Percentiles rank a stretch among this genome's conserved stretches.
These are phyloP conservation scores for Alethe castanea DNA, from an alignment of 2,113 vertebrate species.

Conservation along the genomic window DNA sequence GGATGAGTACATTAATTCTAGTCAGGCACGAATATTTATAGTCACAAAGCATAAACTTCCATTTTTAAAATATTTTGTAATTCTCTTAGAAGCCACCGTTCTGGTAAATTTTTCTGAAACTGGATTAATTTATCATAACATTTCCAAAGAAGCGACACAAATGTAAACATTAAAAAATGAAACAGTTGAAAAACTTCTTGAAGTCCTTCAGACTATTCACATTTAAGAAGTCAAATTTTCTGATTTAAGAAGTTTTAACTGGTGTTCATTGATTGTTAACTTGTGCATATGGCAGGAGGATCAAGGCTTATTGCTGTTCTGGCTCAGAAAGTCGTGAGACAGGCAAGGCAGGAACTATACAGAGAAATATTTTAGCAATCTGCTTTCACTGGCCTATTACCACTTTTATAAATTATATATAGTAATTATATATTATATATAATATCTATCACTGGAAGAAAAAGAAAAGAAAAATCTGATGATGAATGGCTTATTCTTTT, in stretches of 20 bases:
- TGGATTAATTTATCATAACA: neutral
- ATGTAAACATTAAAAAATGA: neutral
- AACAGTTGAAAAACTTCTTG: neutral
- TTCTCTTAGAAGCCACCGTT: neutral
- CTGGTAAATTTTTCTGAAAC: neutral
- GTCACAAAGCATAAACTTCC: neutral
- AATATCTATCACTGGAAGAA: neutral
- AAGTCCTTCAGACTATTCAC: neutral
- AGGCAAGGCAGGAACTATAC: neutral
- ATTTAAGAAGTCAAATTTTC: neutral
- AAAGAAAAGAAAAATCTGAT: neutral
- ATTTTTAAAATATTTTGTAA: neutral
- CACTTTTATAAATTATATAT: neutral
- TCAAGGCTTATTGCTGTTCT: neutral
- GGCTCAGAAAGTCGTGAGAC: neutral
- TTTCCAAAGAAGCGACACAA: neutral
- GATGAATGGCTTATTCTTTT: neutral
- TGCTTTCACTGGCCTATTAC: neutral
- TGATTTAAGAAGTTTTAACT: neutral
- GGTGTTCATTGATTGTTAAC: neutral
- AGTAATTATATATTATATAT: neutral
- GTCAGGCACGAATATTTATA: neutral
- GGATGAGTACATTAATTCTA: neutral
- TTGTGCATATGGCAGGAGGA: neutral
- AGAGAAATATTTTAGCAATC: neutral